Conservation (phyloP, 1,140 invertebrate species). For the Cydia pomonella region DNA sequence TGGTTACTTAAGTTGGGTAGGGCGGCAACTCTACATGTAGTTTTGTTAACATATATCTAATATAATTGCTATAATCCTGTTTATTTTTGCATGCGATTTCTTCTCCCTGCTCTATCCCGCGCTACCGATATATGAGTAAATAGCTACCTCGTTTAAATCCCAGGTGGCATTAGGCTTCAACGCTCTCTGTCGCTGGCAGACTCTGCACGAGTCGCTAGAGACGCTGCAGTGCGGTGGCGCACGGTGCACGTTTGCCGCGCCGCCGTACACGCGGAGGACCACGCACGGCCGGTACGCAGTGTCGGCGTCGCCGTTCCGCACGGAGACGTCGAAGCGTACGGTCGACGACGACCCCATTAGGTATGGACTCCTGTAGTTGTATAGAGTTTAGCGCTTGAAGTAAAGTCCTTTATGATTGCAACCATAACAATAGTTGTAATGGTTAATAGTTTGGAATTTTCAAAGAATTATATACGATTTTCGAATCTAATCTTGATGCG, state of each 20-base stretch:
- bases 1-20: no score
- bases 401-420: neutral
- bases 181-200: slow-evolving; percentile 1
- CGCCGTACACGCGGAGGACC: neutral
- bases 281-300: slow-evolving; percentile 16
- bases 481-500: no score
- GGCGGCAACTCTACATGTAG: no score
- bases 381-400: neutral
- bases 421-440: neutral
- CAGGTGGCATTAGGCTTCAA: neutral
- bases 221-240: neutral
- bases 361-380: neutral
- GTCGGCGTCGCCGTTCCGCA: neutral
- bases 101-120: no score
- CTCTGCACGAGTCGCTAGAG: neutral
- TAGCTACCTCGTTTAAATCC: neutral
- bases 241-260: neutral
- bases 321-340: neutral
- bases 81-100: no score
- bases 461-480: no score
- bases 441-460: no score
- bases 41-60: no score
- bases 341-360: slow-evolving; percentile 1
- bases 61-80: no score
- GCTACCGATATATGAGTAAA: no score